These are phyloP conservation scores for Galerucella nymphaeae DNA, from an alignment of 2,888 invertebrate genomes.

Conservation along the genomic window DNA sequence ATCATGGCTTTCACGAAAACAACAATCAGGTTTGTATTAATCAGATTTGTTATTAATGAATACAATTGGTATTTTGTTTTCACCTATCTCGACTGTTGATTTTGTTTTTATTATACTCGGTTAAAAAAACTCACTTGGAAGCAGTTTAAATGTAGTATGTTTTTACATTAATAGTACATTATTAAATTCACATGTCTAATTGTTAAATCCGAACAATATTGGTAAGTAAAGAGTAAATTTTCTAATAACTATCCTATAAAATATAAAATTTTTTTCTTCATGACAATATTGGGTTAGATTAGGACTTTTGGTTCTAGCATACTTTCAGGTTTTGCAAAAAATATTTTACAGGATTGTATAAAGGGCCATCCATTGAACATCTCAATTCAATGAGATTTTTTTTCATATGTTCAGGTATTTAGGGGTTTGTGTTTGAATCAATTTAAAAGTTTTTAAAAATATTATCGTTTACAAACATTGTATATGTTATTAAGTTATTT, in stretches of 20 bases:
- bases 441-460: too few relatives aligned
- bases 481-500: background rate
- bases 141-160: background rate
- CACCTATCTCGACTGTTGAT: background rate
- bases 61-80: background rate
- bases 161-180: background rate
- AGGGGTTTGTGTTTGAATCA: too few relatives aligned
- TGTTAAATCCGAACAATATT: background rate
- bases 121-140: background rate
- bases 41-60: constrained; percentile 9
- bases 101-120: background rate
- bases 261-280: too few relatives aligned
- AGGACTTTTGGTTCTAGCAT: too few relatives aligned
- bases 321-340: too few relatives aligned
- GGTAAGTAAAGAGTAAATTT: too few relatives aligned
- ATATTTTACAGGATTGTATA: too few relatives aligned
- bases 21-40: constrained; percentile 52
- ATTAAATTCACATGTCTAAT: background rate
- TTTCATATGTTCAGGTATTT: too few relatives aligned
- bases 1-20: constrained; percentile 44
- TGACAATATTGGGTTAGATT: too few relatives aligned
- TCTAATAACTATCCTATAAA: too few relatives aligned
- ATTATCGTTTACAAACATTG: background rate
- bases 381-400: too few relatives aligned
- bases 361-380: too few relatives aligned